Evolutionary conservation across 2,797 vertebrate species (phyloP), one percentile per base, ranked within the genome.

Genomic region (Perdix hodgsoniae): DNA sequence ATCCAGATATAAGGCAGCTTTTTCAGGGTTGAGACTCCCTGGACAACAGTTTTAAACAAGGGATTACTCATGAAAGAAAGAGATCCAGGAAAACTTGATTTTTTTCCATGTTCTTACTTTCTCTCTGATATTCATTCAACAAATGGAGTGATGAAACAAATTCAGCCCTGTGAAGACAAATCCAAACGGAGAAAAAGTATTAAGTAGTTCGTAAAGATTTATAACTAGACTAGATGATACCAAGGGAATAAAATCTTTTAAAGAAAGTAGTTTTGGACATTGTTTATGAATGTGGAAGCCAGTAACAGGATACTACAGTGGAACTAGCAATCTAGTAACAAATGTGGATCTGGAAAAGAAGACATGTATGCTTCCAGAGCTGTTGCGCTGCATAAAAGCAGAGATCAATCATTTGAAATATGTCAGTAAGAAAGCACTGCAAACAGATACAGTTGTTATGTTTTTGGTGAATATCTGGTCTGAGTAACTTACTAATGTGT

Each of bases 51-150:
- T 63, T 35, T 39, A 27, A 60, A 31, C 4, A n/a, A 11, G 9
- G 8, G 15, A 35, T 26, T 66, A 11, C 5, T 77, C 31, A 47
- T 2, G 10, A 56, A 70, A 42, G 33, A 47, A 4, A 64, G 16
- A 40, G 1, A 37, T 22, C 4, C 27, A 15, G 42, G 10, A 21
- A 86, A 77, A 52, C 0, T 0, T 5, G 3, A 5, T 33, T 8
- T 76, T 75, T 14, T 35, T 57, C 54, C 40, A 1, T 16, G 5
- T n/a, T 1, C 7, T 67, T 80, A 64, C 11, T 49, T 44, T 6
- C 1, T 2, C 14, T 44, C 4, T 52, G n/a, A 90, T 90, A 67
- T 56, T 2, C 2, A 35, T 64, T 15, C 26, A 63, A 37, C 7
- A 87, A 83, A 73, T 14, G 23, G 24, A 56, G 11, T n/a, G 44